phyloP scores from a whole-genome alignment of 1,140 invertebrate genomes.

The Ceratina japonica region DNA sequence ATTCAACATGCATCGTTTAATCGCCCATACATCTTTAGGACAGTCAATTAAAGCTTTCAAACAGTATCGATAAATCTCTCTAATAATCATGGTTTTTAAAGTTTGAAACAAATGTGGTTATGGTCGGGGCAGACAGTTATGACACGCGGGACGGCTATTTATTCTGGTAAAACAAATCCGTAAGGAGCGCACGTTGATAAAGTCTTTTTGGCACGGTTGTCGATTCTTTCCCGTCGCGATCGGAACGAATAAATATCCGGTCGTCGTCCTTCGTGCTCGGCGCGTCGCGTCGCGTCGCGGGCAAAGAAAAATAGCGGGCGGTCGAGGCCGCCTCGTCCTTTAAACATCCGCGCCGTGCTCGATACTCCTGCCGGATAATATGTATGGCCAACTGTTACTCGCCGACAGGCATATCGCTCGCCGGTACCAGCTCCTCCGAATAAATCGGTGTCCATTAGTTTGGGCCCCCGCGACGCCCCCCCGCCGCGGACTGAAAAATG shows the following conservation, averaged over 20 bases:
- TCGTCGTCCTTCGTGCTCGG: background rate
- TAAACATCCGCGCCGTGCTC: conserved; percentile 4
- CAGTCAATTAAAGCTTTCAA: too few species aligned
- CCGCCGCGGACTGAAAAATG: conserved; percentile 39
- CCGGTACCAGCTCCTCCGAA: background rate
- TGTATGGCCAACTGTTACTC: conserved; percentile 42
- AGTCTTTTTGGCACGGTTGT: too few species aligned
- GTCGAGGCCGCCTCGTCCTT: conserved; percentile 2
- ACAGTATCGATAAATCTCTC: too few species aligned
- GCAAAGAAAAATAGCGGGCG: conserved; percentile 4
- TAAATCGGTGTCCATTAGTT: conserved; percentile 47
- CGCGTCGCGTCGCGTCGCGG: background rate
- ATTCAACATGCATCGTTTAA: too few species aligned
- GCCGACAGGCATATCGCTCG: conserved; percentile 29
- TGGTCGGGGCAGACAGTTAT: too few species aligned
- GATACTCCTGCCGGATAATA: conserved; percentile 19
- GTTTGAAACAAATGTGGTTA: too few species aligned
- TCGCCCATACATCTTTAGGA: too few species aligned
- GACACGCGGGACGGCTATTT: too few species aligned
- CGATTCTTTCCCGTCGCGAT: background rate
- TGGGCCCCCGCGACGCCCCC: background rate
- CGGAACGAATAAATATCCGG: background rate
- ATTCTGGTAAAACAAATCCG: too few species aligned
- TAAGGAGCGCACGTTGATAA: too few species aligned
- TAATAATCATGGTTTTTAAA: too few species aligned